Evolutionary conservation across 2,888 invertebrate species (phyloP), one percentile per base, ranked within the genome.

Genomic region (Cynaeus angustus): DNA sequence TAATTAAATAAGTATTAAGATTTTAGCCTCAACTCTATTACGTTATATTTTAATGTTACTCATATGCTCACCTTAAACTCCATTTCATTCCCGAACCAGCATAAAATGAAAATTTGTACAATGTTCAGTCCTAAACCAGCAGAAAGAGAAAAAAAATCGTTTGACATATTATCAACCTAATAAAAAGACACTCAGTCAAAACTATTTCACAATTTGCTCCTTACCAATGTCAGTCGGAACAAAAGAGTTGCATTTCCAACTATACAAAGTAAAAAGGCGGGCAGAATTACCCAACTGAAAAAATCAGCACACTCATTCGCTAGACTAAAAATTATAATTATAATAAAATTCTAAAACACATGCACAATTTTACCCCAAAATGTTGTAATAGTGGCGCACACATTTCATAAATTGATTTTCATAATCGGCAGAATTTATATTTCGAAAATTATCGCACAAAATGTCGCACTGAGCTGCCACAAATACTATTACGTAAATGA

Each of bases 71-170:
- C 58, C 14, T 41, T 38, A 6, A 41, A 1, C 5, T 13, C 14
- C 12, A 58, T 33, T 58, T 58, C 41, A 41, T 58, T 58, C 6
- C 58, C 58, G 14, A 58, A 58, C 58, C 58, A 58, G 16, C 58
- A 41, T 7, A 41, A 14, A n/a, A 62, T 14, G 2, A 62, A 50
- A 13, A 62, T 33, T 50, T 62, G 33, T n/a, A 37, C 37, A 2
- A 7, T 37, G 7, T 8, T 37, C 37, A 37, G 37, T 37, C 37
- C 21, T 21, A 21, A 3, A 21, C 21, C 21, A 21, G 21, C 21
- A 21, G 2, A 3, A 21, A 21, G 21, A 1, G 21, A 21, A 21
- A 21, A 21, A 21, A 21, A n/a, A n/a, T n/a, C 4, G 21, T 21
- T 4, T 21, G 37, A 2, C 2, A 37, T 2, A 37, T 37, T 8